Percentiles rank a stretch among this genome's conserved stretches.
Evolutionary conservation across 37 sponge, comb jelly and placozoan genomes (phyloP).

Genomic region (Theonella swinhoei): DNA sequence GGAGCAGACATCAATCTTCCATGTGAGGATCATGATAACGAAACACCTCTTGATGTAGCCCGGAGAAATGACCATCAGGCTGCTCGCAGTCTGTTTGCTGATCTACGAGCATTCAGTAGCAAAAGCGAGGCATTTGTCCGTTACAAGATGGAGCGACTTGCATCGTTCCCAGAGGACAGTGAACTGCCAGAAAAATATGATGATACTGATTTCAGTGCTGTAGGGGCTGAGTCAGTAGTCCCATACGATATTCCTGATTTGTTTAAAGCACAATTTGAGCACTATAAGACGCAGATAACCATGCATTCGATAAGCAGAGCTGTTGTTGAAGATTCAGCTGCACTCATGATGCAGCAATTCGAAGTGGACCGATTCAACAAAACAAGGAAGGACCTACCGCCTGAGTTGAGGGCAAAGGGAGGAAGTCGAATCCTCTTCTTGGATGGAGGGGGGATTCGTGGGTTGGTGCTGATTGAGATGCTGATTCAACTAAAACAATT

Average conservation of each 20-base stretch:
- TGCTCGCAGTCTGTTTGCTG: not conserved
- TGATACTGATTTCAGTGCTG: not conserved
- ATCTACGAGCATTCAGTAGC: constrained; percentile 28
- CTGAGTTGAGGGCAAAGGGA: not conserved
- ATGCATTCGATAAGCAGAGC: not conserved
- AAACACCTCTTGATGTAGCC: constrained; percentile 38
- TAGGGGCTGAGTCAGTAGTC: constrained; percentile 10
- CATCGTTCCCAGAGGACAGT: constrained; percentile 23
- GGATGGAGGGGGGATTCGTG: constrained; percentile 68
- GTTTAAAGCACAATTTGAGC: not conserved
- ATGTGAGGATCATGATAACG: constrained; percentile 9
- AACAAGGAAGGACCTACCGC: not conserved
- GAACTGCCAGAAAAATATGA: not conserved
- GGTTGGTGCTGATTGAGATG: constrained; percentile 53
- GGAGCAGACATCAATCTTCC: constrained; percentile 32
- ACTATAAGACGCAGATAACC: constrained; percentile 3
- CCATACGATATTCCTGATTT: not conserved
- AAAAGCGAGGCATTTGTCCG: not conserved
- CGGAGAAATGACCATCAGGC: not conserved
- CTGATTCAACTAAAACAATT: constrained; percentile 19
- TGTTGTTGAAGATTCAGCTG: constrained; percentile 16
- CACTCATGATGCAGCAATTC: constrained; percentile 34
- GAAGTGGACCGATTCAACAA: constrained; percentile 37
- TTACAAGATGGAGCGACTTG: not conserved
- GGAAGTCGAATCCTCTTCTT: constrained; percentile 51